Conservation (phyloP, 23 tunicate species). For the Halocynthia roretzi region DNA sequence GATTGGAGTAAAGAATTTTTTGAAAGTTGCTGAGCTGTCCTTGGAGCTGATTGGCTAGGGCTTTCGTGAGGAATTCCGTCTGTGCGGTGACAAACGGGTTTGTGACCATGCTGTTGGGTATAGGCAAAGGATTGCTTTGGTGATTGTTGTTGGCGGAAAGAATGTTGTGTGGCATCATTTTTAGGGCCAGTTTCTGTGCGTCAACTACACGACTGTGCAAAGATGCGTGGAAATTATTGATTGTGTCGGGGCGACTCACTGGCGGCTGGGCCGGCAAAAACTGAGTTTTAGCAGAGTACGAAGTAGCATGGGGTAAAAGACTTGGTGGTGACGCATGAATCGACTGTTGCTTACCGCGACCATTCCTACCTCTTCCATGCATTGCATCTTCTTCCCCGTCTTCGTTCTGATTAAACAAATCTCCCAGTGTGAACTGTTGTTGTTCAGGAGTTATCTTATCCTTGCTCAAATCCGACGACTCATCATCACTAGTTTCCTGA, state of each 20-base stretch:
- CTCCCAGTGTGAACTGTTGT: constrained; percentile 37
- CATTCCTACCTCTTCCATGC: constrained; percentile 20
- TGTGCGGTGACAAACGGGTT: constrained; percentile 22
- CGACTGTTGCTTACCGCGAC: constrained; percentile 19
- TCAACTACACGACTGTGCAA: constrained; percentile 11
- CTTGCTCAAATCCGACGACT: neutral
- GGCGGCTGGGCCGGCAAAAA: neutral
- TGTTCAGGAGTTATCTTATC: constrained; percentile 3
- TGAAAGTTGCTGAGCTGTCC: constrained; percentile 22
- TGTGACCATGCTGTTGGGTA: neutral
- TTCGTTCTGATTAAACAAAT: constrained; percentile 64
- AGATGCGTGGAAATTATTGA: constrained; percentile 1
- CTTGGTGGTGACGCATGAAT: neutral
- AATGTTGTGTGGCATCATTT: constrained; percentile 19
- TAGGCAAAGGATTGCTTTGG: constrained; percentile 1
- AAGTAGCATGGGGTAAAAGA: constrained; percentile 13
- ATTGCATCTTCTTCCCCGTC: constrained; percentile 34
- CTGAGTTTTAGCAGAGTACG: constrained; percentile 8
- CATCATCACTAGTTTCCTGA: constrained; percentile 66
- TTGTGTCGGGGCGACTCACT: constrained; percentile 11
- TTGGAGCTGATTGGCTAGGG: constrained; percentile 29
- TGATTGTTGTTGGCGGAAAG: neutral
- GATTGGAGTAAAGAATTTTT: constrained; percentile 19
- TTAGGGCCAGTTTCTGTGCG: constrained; percentile 35
- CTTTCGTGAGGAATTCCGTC: constrained; percentile 36